A percentile compares a stretch with the other conserved stretches of the same genome.
These are phyloP conservation scores for Peromyscus nudipes DNA, from an alignment of 2,797 vertebrate genomes.

Conservation along the genomic window DNA sequence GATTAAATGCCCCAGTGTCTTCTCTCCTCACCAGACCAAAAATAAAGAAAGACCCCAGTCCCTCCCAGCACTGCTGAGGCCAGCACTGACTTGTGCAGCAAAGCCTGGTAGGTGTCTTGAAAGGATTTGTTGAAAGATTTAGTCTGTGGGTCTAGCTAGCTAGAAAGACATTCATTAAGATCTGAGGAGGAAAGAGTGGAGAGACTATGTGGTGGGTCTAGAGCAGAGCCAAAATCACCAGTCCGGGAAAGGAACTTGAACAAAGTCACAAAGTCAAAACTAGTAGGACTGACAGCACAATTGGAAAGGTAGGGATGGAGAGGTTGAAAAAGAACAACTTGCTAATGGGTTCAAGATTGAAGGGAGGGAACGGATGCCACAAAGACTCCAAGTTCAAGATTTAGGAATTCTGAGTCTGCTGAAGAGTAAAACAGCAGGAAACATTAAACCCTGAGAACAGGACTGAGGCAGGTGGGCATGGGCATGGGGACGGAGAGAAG, in stretches of 20 bases:
- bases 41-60: conserved; percentile 51
- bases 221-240: not conserved
- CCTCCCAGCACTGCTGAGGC: not conserved
- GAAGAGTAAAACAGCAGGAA: not conserved
- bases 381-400: not conserved
- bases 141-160: not conserved
- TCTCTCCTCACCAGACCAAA: conserved; percentile 51
- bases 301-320: not conserved
- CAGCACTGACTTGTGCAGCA: not conserved
- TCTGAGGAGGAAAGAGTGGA: not conserved
- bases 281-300: not conserved
- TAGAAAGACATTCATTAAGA: conserved; percentile 47
- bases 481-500: not conserved
- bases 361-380: not conserved
- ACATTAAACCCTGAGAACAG: not conserved
- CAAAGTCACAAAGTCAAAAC: conserved; percentile 25
- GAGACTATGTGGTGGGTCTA: not conserved
- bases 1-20: conserved; percentile 60
- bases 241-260: not conserved
- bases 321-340: not conserved
- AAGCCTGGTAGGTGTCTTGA: not conserved
- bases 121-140: conserved; percentile 51
- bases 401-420: not conserved
- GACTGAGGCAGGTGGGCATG: accelerated
- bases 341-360: not conserved